Percentiles rank a stretch among this genome's conserved stretches.
Conservation (phyloP, 2,888 invertebrate species). For the Bedellia somnulentella region DNA sequence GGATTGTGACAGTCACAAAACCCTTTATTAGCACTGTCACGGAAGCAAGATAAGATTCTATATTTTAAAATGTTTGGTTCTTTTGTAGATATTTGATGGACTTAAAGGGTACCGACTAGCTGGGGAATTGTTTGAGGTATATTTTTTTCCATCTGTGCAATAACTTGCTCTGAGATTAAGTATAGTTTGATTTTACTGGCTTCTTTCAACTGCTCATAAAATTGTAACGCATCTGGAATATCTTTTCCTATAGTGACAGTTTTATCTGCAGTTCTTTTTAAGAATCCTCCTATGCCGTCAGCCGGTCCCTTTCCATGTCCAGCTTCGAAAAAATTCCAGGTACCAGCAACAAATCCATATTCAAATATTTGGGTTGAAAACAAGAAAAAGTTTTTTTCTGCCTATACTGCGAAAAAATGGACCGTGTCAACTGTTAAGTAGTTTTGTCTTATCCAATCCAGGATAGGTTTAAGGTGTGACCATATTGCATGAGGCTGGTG, state of each 20-base stretch:
- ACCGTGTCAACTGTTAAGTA: not conserved
- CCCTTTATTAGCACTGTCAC: too few species aligned
- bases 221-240: constrained; percentile 1
- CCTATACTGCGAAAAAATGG: constrained; percentile 4
- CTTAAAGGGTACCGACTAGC: too few species aligned
- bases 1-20: too few species aligned
- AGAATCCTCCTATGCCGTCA: constrained; percentile 4
- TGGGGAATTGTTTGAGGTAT: too few species aligned
- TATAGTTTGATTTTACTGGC: too few species aligned
- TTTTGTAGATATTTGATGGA: too few species aligned
- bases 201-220: too few species aligned
- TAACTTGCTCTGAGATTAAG: too few species aligned
- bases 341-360: constrained; percentile 1
- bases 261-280: constrained; percentile 5
- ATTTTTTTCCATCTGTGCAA: too few species aligned
- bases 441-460: constrained; percentile 2
- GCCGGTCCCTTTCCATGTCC: constrained; percentile 1
- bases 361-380: constrained; percentile 1
- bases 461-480: constrained; percentile 5
- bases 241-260: constrained; percentile 3
- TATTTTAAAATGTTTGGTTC: too few species aligned
- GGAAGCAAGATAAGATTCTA: too few species aligned
- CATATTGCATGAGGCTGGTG: constrained; percentile 5
- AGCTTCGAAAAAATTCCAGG: constrained; percentile 4
- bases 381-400: constrained; percentile 5